These are phyloP conservation scores for Bugula neritina DNA, from an alignment of 2,888 invertebrate genomes.

Conservation along the genomic window DNA sequence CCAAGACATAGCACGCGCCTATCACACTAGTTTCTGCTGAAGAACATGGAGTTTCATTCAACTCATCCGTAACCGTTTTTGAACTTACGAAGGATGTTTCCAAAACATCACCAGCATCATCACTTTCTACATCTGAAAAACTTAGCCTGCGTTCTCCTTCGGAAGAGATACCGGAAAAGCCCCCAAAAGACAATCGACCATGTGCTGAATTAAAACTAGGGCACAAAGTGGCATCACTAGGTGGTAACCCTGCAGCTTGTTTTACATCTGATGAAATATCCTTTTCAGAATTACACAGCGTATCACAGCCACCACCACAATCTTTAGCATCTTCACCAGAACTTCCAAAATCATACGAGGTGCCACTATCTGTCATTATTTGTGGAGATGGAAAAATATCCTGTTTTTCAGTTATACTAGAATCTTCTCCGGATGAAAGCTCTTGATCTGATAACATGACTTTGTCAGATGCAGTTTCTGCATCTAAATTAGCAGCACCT, in stretches of 20 bases:
- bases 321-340: conserved; percentile 20
- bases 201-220: background rate
- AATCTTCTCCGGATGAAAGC: too few species aligned
- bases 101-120: background rate
- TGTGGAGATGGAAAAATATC: background rate
- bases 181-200: background rate
- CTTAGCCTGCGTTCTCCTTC: conserved; percentile 1
- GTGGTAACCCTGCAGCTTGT: background rate
- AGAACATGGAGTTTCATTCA: too few species aligned
- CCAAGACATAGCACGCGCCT: conserved; percentile 14
- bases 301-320: background rate
- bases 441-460: too few species aligned
- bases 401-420: conserved; percentile 16
- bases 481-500: too few species aligned
- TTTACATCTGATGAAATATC: background rate
- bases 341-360: conserved; percentile 25
- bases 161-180: conserved; percentile 7
- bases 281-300: background rate
- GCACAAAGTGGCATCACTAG: background rate
- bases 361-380: conserved; percentile 13
- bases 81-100: background rate
- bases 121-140: conserved; percentile 23
- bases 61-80: background rate
- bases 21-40: conserved; percentile 2
- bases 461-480: too few species aligned